Evolutionary conservation across 2,888 invertebrate genomes (phyloP), one percentile per base, ranked within the genome.

Genomic region (Chrysopilus asiliformis): DNA sequence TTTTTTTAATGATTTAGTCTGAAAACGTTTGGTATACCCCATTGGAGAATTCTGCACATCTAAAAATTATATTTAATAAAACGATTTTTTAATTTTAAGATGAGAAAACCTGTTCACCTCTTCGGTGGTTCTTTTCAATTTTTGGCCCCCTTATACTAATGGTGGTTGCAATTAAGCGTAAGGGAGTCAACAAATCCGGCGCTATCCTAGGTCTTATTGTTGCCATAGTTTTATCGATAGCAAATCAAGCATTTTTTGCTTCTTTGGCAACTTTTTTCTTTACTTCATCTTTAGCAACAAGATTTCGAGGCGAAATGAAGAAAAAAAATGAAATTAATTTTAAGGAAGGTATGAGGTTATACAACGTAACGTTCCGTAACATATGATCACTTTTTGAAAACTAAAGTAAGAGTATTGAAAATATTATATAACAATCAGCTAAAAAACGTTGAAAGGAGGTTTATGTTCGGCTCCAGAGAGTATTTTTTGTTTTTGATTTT

Each of bases 271-370:
- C 74, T 4, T 90, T 90, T 59, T 90, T 89, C 53, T 56, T 86
- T 16, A 70, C 80, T 30, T 81, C 81, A 3, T 85, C 87, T 1
- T 76, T 75, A 53, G 85, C 79, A 0, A 89, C 90, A 2, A 85
- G 83, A 57, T 81, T 79, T 51, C 68, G 79, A 14, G 60, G 72
- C 2, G 60, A 73, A 36, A 56, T 68, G 32, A 84, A 84, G 53
- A 66, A 63, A 39, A 76, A 76, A 52, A 56, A 85, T 36, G 87
- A 89, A 55, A 70, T 68, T 31, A 79, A 85, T 50, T 83, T 76
- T 49, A 83, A 81, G 64, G 83, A 83, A 69, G 85, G 81, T 79
- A 55, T n/a, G n/a, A n/a, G n/a, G n/a, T n/a, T n/a, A n/a, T n/a
- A n/a, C n/a, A n/a, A n/a, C n/a, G n/a, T n/a, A n/a, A n/a, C n/a